Conservation (phyloP, 2,888 invertebrate species). For the Caenorhabditis sp. region DNA sequence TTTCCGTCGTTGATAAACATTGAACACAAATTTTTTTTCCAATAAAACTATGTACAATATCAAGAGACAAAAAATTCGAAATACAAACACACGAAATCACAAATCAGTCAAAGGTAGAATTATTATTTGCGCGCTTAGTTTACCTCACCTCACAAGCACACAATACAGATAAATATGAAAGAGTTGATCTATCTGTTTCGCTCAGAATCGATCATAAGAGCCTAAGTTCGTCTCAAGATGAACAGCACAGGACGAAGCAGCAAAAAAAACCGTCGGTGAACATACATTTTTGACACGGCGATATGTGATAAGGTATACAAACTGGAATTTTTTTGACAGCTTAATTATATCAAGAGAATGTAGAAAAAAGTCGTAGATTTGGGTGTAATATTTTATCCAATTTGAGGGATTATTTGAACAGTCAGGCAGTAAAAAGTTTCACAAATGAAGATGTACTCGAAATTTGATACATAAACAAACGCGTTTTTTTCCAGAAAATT, state of each 20-base stretch:
- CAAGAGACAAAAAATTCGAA: not conserved
- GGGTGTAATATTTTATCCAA: not conserved
- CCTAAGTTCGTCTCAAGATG: not conserved
- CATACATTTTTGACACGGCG: conserved; percentile 8
- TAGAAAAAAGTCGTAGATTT: not conserved
- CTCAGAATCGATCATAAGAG: too few species aligned
- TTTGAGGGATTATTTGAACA: not conserved
- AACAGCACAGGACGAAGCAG: not conserved
- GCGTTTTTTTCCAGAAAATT: not conserved
- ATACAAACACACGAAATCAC: not conserved
- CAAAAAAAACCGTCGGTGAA: conserved; percentile 17
- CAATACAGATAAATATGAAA: not conserved
- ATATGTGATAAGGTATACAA: not conserved
- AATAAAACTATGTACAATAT: not conserved
- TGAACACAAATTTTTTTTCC: not conserved
- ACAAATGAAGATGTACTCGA: not conserved
- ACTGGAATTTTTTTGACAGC: conserved; percentile 10
- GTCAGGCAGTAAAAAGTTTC: not conserved
- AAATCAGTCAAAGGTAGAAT: not conserved
- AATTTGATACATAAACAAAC: not conserved
- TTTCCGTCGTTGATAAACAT: not conserved
- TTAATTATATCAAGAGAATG: not conserved
- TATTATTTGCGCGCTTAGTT: conserved; percentile 1
- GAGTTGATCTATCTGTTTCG: not conserved
- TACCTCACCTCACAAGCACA: not conserved